Evolutionary conservation across 2,888 invertebrate species (phyloP).

Genomic region (Coecobrya sp.): DNA sequence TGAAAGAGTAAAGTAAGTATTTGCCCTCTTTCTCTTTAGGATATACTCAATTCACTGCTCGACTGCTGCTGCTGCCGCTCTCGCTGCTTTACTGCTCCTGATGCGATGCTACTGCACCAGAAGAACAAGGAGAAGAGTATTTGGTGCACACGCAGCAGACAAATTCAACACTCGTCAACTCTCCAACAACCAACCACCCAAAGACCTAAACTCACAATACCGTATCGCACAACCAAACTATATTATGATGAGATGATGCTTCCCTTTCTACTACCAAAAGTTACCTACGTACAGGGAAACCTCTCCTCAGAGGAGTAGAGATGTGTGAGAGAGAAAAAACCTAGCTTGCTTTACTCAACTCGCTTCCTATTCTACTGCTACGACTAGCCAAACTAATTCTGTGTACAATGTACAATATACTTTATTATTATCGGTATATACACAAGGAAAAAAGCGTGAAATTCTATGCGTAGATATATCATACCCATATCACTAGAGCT

Average conservation of each 20-base stretch:
- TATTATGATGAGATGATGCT: constrained; percentile 7
- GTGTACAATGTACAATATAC: background rate
- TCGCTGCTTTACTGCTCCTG: constrained; percentile 32
- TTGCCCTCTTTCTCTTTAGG: constrained; percentile 80
- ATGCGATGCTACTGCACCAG: constrained; percentile 49
- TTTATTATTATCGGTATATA: background rate
- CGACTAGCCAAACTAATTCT: constrained; percentile 18
- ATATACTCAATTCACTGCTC: constrained; percentile 71
- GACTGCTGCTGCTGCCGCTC: constrained; percentile 25
- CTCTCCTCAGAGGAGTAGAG: constrained; percentile 42
- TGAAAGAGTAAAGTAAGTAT: constrained; percentile 81
- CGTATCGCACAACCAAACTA: constrained; percentile 37
- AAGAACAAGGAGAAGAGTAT: constrained; percentile 54
- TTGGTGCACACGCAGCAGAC: constrained; percentile 44
- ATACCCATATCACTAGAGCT: background rate
- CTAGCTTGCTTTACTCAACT: constrained; percentile 73
- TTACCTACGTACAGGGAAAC: background rate
- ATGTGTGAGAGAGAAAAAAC: constrained; percentile 45
- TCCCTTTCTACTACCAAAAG: constrained; percentile 43
- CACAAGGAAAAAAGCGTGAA: background rate
- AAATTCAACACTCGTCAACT: constrained; percentile 66
- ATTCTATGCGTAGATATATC: background rate
- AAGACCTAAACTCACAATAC: constrained; percentile 54
- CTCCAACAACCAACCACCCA: constrained; percentile 58
- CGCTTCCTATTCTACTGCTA: constrained; percentile 41